Evolutionary conservation across 2,888 invertebrate species (phyloP).

Genomic region (Erebia palarica): DNA sequence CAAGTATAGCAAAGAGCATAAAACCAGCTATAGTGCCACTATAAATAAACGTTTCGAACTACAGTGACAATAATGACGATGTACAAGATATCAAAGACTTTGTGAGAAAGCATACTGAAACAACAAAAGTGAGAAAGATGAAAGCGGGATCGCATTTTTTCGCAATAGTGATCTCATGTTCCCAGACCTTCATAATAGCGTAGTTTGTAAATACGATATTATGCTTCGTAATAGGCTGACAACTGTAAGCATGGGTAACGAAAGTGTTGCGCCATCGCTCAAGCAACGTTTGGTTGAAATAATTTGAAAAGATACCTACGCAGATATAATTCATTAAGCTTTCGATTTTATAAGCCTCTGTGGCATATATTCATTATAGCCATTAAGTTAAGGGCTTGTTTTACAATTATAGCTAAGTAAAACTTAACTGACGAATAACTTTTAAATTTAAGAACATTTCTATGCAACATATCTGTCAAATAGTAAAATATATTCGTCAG

Average conservation of each 20-base stretch:
- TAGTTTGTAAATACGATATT: slow-evolving; percentile 46
- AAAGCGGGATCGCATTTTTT: slow-evolving; percentile 54
- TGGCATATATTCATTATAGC: slow-evolving; percentile 28
- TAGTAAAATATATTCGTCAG: too few species aligned
- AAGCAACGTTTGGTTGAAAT: slow-evolving; percentile 52
- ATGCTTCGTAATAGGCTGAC: slow-evolving; percentile 43
- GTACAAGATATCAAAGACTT: slow-evolving; percentile 28
- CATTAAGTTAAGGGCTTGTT: neutral
- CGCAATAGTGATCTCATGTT: slow-evolving; percentile 45
- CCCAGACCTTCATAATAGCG: slow-evolving; percentile 54
- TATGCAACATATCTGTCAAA: too few species aligned
- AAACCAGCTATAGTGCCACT: slow-evolving; percentile 2
- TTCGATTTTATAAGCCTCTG: slow-evolving; percentile 42
- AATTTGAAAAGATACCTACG: slow-evolving; percentile 42
- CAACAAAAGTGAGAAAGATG: slow-evolving; percentile 63
- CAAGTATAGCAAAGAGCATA: slow-evolving; percentile 1
- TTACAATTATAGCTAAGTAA: neutral
- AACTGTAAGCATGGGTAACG: slow-evolving; percentile 44
- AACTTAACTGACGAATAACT: too few species aligned
- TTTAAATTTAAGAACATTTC: too few species aligned
- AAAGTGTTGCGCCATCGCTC: slow-evolving; percentile 65
- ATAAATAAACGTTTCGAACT: slow-evolving; percentile 11
- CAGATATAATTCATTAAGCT: slow-evolving; percentile 60
- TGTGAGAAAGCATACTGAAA: slow-evolving; percentile 45
- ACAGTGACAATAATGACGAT: slow-evolving; percentile 25